These are phyloP conservation scores for Phrynosoma platyrhinos DNA, from an alignment of 2,113 vertebrate genomes.

Conservation along the genomic window DNA sequence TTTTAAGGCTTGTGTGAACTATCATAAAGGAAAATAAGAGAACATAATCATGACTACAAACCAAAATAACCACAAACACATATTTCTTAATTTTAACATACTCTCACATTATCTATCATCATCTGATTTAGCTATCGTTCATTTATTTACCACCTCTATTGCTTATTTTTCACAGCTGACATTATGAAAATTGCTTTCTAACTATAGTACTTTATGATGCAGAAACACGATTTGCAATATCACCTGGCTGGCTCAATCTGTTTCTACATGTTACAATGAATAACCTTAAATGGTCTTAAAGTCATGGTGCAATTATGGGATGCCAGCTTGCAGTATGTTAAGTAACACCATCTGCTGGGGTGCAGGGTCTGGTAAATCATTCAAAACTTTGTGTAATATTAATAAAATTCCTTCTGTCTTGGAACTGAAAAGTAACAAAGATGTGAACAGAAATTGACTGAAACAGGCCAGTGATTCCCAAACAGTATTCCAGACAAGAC, in stretches of 20 bases:
- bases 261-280: background rate
- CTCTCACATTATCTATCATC: constrained; percentile 31
- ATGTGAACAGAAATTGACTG: background rate
- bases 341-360: background rate
- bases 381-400: background rate
- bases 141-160: constrained; percentile 10
- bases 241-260: constrained; percentile 15
- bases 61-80: background rate
- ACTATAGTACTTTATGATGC: constrained; percentile 35
- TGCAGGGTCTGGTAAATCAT: background rate
- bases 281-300: constrained; percentile 14
- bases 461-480: constrained; percentile 32
- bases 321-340: background rate
- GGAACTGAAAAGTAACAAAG: background rate
- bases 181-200: constrained; percentile 52
- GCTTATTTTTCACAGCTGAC: constrained; percentile 28
- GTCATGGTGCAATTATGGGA: background rate
- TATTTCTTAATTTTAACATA: background rate
- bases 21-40: background rate
- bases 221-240: constrained; percentile 39
- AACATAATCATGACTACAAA: background rate
- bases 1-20: constrained; percentile 33
- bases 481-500: background rate
- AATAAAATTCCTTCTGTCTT: background rate
- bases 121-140: constrained; percentile 4